Percentiles rank a stretch among this genome's conserved stretches.
phyloP scores from a whole-genome alignment of 1,140 invertebrate species.

The Maconellicoccus hirsutus region DNA sequence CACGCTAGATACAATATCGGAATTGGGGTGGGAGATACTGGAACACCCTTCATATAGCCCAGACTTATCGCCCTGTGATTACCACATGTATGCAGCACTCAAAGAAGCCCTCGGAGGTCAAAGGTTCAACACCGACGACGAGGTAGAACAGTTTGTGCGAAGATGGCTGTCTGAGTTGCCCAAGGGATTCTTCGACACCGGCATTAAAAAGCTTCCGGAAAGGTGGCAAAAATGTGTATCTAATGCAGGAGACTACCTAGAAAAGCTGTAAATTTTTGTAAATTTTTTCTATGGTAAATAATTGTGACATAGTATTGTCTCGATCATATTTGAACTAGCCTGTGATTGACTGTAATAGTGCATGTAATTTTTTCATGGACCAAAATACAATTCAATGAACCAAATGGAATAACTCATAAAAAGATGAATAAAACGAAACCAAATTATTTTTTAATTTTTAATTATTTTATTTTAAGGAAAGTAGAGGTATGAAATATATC shows the following conservation, averaged over 20 bases:
- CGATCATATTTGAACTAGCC: neutral
- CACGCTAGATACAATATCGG: conserved; percentile 27
- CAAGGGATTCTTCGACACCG: neutral
- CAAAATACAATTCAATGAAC: too few species aligned
- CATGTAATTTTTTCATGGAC: too few species aligned
- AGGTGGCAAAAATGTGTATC: conserved; percentile 22
- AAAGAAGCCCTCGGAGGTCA: conserved; percentile 25
- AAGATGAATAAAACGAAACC: too few species aligned
- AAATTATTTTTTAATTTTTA: too few species aligned
- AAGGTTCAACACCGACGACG: conserved; percentile 19
- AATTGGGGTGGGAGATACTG: conserved; percentile 33
- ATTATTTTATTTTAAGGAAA: too few species aligned
- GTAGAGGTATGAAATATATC: too few species aligned
- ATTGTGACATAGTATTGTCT: neutral
- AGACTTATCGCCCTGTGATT: conserved; percentile 34
- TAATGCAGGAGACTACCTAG: conserved; percentile 17
- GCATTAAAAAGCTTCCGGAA: conserved; percentile 21
- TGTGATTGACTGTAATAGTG: too few species aligned
- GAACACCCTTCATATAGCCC: conserved; percentile 33
- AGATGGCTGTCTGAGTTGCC: conserved; percentile 13
- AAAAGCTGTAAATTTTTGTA: conserved; percentile 11
- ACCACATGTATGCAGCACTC: conserved; percentile 31
- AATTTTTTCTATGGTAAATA: neutral
- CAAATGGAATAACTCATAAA: too few species aligned
- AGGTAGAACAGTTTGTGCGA: conserved; percentile 20